Percentiles rank a stretch among this genome's conserved stretches.
Evolutionary conservation across 2,113 vertebrate species (phyloP).

Genomic region (Ctenodactylus gundi): DNA sequence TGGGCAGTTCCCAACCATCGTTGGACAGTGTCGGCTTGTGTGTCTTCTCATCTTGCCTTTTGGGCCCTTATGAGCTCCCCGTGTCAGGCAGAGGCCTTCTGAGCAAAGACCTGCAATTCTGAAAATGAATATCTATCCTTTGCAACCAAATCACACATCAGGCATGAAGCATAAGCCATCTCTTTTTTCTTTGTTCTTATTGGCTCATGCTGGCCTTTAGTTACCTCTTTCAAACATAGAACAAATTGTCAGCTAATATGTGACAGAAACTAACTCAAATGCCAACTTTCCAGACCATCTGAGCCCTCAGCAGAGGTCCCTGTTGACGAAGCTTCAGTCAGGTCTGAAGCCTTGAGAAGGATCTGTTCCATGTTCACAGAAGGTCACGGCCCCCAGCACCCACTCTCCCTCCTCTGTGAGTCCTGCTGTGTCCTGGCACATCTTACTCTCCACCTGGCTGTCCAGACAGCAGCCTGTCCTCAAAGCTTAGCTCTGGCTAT

Average conservation of each 20-base stretch:
- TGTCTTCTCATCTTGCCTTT: not conserved
- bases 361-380: not conserved
- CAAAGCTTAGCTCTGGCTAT: not conserved
- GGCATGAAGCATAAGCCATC: not conserved
- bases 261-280: not conserved
- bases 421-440: not conserved
- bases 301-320: not conserved
- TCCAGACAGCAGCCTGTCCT: not conserved
- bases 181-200: not conserved
- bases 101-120: not conserved
- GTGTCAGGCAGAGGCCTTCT: not conserved
- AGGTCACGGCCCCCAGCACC: not conserved
- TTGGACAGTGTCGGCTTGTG: accelerated
- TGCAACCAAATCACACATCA: not conserved
- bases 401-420: not conserved
- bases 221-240: not conserved
- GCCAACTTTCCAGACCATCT: not conserved
- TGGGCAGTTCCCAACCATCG: not conserved
- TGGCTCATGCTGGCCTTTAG: not conserved
- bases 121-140: not conserved
- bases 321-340: not conserved
- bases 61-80: not conserved
- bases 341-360: not conserved
- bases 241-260: not conserved
- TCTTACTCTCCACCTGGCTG: not conserved